phyloP scores from a whole-genome alignment of 2,888 invertebrate species.

The Zhuqinia jingwanae region DNA sequence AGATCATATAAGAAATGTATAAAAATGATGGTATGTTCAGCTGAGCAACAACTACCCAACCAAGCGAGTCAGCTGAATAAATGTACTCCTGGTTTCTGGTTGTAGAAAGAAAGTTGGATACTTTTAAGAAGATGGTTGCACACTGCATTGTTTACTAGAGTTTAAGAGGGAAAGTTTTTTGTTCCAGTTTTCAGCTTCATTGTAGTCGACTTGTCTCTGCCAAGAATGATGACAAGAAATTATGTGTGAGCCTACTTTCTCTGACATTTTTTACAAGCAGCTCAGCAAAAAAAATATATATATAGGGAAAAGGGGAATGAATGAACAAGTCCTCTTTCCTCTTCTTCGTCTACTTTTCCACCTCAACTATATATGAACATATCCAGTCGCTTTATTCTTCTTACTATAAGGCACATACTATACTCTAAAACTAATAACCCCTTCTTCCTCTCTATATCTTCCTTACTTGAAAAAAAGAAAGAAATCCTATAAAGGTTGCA shows the following conservation, averaged over 20 bases:
- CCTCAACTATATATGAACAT: too few species aligned
- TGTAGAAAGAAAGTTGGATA: conserved; percentile 5
- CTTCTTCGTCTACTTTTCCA: neutral
- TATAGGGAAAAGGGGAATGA: neutral
- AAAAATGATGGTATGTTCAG: too few species aligned
- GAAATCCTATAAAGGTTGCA: too few species aligned
- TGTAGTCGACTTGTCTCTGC: conserved; percentile 55
- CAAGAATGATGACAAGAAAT: conserved; percentile 61
- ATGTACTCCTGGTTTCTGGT: too few species aligned
- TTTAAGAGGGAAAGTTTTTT: conserved; percentile 25
- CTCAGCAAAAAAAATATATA: neutral
- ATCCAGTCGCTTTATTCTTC: neutral
- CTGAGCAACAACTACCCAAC: too few species aligned
- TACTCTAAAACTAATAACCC: conserved; percentile 24
- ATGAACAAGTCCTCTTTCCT: neutral
- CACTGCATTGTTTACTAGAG: conserved; percentile 16
- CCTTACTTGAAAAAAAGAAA: too few species aligned
- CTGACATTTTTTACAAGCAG: conserved; percentile 39
- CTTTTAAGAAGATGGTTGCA: conserved; percentile 4
- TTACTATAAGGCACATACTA: neutral
- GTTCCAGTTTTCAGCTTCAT: conserved; percentile 26
- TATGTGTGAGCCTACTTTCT: conserved; percentile 52
- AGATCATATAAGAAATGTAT: too few species aligned
- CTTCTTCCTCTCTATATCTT: conserved; percentile 7
- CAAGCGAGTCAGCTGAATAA: too few species aligned